Base-by-base conservation (phyloP, 2,888 invertebrate genomes). In the Agrotis exclamationis region DNA sequence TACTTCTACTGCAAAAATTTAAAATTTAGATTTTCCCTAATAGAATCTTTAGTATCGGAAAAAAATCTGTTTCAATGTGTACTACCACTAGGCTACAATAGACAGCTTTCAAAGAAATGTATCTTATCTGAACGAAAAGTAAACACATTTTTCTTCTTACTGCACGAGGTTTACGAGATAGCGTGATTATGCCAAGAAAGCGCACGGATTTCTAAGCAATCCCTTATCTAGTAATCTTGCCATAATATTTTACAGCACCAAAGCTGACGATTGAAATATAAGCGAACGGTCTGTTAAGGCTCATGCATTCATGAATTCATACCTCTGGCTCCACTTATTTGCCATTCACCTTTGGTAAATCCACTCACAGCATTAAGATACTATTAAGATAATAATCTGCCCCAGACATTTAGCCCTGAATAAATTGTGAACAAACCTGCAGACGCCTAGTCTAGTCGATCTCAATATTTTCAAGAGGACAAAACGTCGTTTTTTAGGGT, bases 121-220 rank as follows among this genome's bases (percentile, higher is more conserved):
- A 56, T 65, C 71, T 76, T 76, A 83, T 76, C 76, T 57, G 24
- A 70, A 51, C 22, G 11, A 67, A 76, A 80, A 70, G 63, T 69
- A 73, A 76, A 71, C 80, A 70, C 53, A 67, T 71, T 65, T 79
- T 78, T 69, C 64, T 62, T 67, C 57, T 48, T 45, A 51, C 57
- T 33, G 65, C 54, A 51, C 45, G 67, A 65, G 58, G 65, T 63
- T 58, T 67, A 54, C 39, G 62, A 82, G 79, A 82, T 82, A 79
- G 58, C 60, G 53, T 58, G 53, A 79, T 62, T 70, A 78, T 63
- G 51, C 60, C 63, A 79, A 82, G 70, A 82, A 63, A 77, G 82
- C 59, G 65, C 67, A 68, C 65, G 24, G 68, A 66, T 76, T 70
- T 73, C 62, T 64, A 60, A 73, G 76, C 60, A 79, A 63, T 48